Evolutionary conservation across 2,113 vertebrate species (phyloP).

Genomic region (Bungarus multicinctus): DNA sequence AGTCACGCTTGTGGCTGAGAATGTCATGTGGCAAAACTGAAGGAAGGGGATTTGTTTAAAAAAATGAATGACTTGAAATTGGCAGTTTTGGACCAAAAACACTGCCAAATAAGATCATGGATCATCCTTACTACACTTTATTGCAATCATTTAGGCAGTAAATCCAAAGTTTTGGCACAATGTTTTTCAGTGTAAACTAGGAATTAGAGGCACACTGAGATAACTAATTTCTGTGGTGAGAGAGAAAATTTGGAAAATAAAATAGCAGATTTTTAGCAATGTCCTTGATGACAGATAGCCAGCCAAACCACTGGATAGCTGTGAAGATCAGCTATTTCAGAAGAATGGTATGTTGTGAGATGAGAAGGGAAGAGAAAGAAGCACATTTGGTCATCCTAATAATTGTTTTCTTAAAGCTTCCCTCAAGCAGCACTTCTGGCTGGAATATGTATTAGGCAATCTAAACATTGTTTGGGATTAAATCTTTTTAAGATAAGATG

Average conservation of each 20-base stretch:
- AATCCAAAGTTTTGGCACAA: conserved; percentile 29
- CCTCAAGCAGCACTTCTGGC: background rate
- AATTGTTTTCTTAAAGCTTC: background rate
- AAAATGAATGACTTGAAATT: background rate
- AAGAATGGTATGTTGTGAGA: background rate
- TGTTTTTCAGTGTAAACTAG: conserved; percentile 21
- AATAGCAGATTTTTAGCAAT: background rate
- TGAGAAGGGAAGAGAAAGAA: background rate
- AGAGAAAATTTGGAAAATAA: background rate
- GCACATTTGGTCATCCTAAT: background rate
- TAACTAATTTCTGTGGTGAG: background rate
- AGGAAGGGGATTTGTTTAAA: conserved; percentile 11
- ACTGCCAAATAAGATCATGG: background rate
- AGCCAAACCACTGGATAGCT: conserved; percentile 5
- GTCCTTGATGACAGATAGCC: background rate
- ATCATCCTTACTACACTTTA: conserved; percentile 13
- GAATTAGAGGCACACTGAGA: background rate
- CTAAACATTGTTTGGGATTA: background rate
- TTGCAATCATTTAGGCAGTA: conserved; percentile 11
- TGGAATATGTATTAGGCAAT: background rate
- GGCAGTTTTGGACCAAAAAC: conserved; percentile 23
- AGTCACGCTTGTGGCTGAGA: conserved; percentile 38
- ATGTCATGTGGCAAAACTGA: conserved; percentile 24
- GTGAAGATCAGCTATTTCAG: background rate
- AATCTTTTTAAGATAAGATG: background rate